Percentiles rank a stretch among this genome's conserved stretches.
Conservation (phyloP, 64 coral and sea anemone genomes). For the Montipora sp. region DNA sequence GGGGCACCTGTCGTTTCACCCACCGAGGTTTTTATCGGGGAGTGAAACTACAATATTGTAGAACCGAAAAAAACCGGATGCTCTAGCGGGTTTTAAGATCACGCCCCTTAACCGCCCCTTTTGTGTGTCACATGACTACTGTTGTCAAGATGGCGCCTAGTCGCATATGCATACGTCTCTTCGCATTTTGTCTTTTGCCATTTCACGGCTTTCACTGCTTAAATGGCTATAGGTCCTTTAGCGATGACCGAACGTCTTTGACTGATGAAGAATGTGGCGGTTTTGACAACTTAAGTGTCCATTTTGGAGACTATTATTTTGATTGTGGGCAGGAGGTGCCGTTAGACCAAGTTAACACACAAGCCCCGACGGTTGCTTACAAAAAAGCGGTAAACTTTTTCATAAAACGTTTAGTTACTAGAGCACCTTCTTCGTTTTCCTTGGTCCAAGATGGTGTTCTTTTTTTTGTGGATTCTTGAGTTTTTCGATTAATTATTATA, state of each 20-base stretch:
- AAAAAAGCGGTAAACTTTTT: slow-evolving; percentile 2
- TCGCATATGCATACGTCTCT: neutral
- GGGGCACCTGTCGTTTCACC: too few species aligned
- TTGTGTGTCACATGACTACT: neutral
- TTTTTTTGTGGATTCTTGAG: too few species aligned
- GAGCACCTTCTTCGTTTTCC: too few species aligned
- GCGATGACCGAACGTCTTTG: neutral
- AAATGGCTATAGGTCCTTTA: neutral
- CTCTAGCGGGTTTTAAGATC: too few species aligned
- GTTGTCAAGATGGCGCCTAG: neutral
- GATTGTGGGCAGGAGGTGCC: neutral
- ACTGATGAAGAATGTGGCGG: neutral
- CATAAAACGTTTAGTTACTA: too few species aligned
- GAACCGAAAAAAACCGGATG: too few species aligned
- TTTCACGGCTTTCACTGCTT: neutral
- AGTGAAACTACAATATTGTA: too few species aligned
- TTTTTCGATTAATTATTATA: too few species aligned
- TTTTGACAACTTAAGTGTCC: neutral
- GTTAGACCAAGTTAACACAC: neutral
- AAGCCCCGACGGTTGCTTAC: neutral
- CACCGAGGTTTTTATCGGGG: too few species aligned
- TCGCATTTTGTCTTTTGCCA: neutral
- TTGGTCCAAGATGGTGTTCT: too few species aligned
- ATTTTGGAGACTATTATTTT: neutral
- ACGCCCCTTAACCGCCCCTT: too few species aligned